These are phyloP conservation scores for Orchestia grillus DNA, from an alignment of 1,140 invertebrate species.

Conservation along the genomic window DNA sequence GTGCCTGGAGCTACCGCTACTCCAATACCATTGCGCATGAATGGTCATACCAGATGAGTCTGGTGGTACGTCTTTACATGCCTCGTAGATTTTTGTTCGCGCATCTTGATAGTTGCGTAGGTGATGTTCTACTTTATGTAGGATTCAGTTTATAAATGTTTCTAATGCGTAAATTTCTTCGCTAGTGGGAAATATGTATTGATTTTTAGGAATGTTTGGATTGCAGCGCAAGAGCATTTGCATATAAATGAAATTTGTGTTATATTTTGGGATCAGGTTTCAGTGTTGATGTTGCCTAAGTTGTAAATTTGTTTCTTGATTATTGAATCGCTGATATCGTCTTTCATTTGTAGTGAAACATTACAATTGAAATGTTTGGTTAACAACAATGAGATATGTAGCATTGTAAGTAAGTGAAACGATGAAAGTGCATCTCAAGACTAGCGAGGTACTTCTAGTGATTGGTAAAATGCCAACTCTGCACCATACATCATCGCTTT, in stretches of 20 bases:
- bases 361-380: no score
- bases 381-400: neutral
- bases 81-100: neutral
- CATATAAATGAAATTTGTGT: neutral
- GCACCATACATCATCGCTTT: neutral
- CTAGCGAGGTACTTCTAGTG: neutral
- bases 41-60: slow-evolving; percentile 65
- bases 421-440: neutral
- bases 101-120: neutral
- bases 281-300: neutral
- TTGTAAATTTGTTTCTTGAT: neutral
- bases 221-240: neutral
- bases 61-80: neutral
- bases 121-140: neutral
- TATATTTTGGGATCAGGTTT: neutral
- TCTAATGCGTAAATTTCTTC: neutral
- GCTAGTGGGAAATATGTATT: neutral
- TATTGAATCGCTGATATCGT: neutral
- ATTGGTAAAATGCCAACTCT: neutral
- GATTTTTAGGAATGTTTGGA: neutral
- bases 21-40: slow-evolving; percentile 60
- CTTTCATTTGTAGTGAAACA: neutral
- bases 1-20: slow-evolving; percentile 1
- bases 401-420: neutral
- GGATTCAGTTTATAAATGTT: neutral